These are phyloP conservation scores for Drosophila setifemur DNA, from an alignment of 1,140 invertebrate genomes.

Conservation along the genomic window DNA sequence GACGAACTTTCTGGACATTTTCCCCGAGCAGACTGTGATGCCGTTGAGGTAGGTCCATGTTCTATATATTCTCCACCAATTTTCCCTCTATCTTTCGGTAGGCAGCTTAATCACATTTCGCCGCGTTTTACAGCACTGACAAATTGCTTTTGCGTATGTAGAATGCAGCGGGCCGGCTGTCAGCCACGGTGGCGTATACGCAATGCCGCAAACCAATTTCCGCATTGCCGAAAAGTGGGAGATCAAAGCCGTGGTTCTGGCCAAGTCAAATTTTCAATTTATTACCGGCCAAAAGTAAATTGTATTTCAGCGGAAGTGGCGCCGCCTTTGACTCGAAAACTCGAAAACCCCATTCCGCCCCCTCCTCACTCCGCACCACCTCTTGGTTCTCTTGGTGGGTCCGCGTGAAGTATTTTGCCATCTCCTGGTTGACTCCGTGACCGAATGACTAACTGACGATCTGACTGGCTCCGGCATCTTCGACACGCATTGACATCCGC, in stretches of 20 bases:
- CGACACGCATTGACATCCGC: constrained; percentile 52
- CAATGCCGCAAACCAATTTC: constrained; percentile 68
- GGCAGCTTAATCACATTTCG: constrained; percentile 19
- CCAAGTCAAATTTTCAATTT: constrained; percentile 69
- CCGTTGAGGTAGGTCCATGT: constrained; percentile 80
- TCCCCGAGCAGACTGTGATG: constrained; percentile 87
- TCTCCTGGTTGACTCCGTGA: background rate
- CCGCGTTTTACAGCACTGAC: background rate
- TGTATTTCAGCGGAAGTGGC: constrained; percentile 65
- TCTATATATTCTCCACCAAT: background rate
- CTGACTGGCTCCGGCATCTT: constrained; percentile 27
- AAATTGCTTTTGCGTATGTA: background rate
- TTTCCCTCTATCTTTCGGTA: no score
- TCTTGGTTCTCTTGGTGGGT: background rate
- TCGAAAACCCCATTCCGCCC: no score
- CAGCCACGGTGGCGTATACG: constrained; percentile 20
- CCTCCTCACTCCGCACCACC: no score
- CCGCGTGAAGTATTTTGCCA: constrained; percentile 24
- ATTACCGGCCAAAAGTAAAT: constrained; percentile 70
- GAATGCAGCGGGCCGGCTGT: constrained; percentile 2
- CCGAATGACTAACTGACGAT: background rate
- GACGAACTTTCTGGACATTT: constrained; percentile 91
- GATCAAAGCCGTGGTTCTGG: constrained; percentile 54
- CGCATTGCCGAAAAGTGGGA: constrained; percentile 52
- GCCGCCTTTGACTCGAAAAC: constrained; percentile 58